These are phyloP conservation scores for Lethrus apterus DNA, from an alignment of 1,140 invertebrate genomes.

Conservation along the genomic window DNA sequence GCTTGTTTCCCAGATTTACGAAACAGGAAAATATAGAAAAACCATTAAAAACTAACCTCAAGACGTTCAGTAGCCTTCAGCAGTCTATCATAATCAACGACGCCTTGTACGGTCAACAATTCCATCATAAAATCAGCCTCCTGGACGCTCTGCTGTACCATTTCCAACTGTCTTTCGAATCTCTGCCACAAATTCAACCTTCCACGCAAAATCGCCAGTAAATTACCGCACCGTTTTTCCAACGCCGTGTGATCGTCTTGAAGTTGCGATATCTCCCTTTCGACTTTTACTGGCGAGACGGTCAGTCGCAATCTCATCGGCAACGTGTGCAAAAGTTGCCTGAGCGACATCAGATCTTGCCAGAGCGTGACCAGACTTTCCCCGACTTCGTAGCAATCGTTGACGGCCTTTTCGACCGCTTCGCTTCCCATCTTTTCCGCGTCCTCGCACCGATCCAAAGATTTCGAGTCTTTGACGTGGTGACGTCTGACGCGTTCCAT, in stretches of 20 bases:
- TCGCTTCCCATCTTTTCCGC: constrained; percentile 64
- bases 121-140: constrained; percentile 83
- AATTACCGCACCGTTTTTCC: constrained; percentile 57
- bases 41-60: constrained; percentile 66
- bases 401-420: constrained; percentile 58
- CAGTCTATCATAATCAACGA: constrained; percentile 71
- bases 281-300: constrained; percentile 64
- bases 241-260: constrained; percentile 64
- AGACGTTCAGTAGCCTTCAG: constrained; percentile 71
- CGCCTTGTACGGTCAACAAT: constrained; percentile 67
- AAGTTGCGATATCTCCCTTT: constrained; percentile 64
- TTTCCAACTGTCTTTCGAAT: constrained; percentile 66
- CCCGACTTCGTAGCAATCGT: constrained; percentile 56
- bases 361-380: constrained; percentile 60
- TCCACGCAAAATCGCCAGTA: constrained; percentile 56
- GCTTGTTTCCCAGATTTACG: too few species aligned
- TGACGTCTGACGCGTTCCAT: constrained; percentile 56
- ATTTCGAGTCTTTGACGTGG: constrained; percentile 53
- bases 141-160: constrained; percentile 69
- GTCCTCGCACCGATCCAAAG: constrained; percentile 61
- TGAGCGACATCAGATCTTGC: constrained; percentile 65
- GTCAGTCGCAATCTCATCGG: constrained; percentile 63
- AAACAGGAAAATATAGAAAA: too few species aligned
- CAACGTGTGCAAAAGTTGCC: constrained; percentile 66
- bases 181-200: constrained; percentile 62